phyloP scores from a whole-genome alignment of 2,888 invertebrate species.

The Leistus spinibarbis region DNA sequence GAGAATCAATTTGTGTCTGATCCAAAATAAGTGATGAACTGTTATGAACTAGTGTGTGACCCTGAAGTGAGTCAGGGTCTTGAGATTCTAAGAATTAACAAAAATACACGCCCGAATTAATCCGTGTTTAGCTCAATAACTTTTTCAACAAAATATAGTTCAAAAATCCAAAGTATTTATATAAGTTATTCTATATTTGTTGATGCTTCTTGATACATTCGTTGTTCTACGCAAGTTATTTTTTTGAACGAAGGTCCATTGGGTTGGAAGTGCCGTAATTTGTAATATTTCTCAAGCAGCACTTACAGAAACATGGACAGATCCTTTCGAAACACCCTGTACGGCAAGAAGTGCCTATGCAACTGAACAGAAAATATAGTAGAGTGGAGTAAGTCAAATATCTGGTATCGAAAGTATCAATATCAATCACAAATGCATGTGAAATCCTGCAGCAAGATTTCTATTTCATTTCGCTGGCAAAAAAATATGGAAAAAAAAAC shows the following conservation, averaged over 20 bases:
- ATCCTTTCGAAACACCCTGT: background rate
- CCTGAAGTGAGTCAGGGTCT: too few relatives aligned
- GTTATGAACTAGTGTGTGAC: too few relatives aligned
- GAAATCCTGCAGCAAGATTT: background rate
- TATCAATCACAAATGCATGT: constrained; percentile 23
- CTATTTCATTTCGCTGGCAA: background rate
- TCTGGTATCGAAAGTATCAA: constrained; percentile 28
- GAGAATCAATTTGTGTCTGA: too few relatives aligned
- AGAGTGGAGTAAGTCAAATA: constrained; percentile 25
- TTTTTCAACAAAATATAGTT: too few relatives aligned
- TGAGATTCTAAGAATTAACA: too few relatives aligned
- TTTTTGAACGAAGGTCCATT: background rate
- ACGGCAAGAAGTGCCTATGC: background rate
- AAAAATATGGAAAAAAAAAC: background rate
- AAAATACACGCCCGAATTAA: too few relatives aligned
- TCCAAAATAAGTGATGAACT: too few relatives aligned
- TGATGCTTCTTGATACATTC: too few relatives aligned
- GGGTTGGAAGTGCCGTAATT: background rate
- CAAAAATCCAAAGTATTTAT: too few relatives aligned
- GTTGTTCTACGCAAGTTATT: too few relatives aligned
- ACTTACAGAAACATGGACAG: background rate
- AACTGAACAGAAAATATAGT: background rate
- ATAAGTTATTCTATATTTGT: too few relatives aligned
- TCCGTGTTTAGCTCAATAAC: too few relatives aligned
- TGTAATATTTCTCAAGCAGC: background rate